Evolutionary conservation across 2,113 vertebrate genomes (phyloP).

Genomic region (Rhinolophus ferrumequinum): DNA sequence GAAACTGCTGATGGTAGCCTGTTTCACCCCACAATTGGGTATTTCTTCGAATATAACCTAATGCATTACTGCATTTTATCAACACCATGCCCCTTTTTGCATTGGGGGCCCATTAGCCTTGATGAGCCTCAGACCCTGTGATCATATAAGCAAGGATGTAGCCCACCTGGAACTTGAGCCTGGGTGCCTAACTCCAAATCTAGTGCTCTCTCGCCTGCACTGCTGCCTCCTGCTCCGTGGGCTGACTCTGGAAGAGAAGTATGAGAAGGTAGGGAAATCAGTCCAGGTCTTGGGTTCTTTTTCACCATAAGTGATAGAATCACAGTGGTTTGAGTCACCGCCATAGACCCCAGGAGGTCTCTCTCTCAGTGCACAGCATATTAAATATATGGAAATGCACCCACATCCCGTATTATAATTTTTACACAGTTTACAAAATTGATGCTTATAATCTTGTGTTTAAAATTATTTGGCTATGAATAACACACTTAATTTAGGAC

Average conservation of each 20-base stretch:
- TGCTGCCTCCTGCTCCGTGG: background rate
- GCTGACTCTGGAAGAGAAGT: background rate
- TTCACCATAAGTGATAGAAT: background rate
- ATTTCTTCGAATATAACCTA: background rate
- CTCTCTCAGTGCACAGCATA: background rate
- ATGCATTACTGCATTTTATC: background rate
- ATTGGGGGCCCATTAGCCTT: background rate
- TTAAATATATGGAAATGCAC: background rate
- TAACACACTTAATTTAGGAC: slow-evolving; percentile 1
- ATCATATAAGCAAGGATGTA: background rate
- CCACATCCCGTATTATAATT: background rate
- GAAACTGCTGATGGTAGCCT: too few relatives aligned
- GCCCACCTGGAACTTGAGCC: background rate
- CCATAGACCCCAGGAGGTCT: background rate
- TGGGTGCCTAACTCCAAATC: background rate
- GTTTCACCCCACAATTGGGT: background rate
- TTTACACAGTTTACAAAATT: background rate
- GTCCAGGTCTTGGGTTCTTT: background rate
- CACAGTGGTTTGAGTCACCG: background rate
- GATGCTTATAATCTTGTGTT: background rate
- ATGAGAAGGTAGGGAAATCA: background rate
- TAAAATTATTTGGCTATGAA: slow-evolving; percentile 11
- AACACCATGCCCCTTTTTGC: background rate
- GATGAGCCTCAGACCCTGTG: background rate
- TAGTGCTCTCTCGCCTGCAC: background rate